Evolutionary conservation across 2,888 invertebrate genomes (phyloP).

Genomic region (Pycnomerus fuliginosus): DNA sequence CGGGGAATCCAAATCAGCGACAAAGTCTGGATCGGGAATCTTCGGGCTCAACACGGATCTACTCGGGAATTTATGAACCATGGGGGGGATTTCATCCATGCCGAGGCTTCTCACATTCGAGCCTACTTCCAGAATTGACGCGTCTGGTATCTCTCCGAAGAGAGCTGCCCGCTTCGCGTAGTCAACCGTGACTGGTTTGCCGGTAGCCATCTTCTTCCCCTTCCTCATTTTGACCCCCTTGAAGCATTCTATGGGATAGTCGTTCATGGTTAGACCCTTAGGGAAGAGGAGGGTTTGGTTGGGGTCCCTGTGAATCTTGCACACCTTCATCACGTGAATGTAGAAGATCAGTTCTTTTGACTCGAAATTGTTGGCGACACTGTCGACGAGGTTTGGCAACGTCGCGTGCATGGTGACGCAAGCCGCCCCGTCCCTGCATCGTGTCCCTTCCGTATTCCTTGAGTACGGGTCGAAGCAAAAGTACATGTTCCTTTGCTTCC

Average conservation of each 20-base stretch:
- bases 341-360: conserved; percentile 55
- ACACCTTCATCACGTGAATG: conserved; percentile 63
- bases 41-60: conserved; percentile 30
- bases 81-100: conserved; percentile 39
- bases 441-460: conserved; percentile 57
- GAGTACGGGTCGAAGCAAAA: conserved; percentile 68
- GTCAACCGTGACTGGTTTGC: conserved; percentile 44
- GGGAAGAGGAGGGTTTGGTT: conserved; percentile 41
- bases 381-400: conserved; percentile 58
- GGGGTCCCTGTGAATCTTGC: conserved; percentile 55
- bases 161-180: conserved; percentile 41
- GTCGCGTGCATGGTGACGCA: conserved; percentile 65
- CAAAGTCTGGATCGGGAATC: conserved; percentile 30
- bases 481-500: conserved; percentile 64
- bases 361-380: conserved; percentile 58
- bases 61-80: conserved; percentile 33
- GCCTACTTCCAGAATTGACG: conserved; percentile 42
- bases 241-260: conserved; percentile 43
- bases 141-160: conserved; percentile 39
- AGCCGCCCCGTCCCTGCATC: conserved; percentile 57
- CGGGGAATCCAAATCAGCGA: conserved; percentile 58
- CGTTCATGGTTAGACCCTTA: conserved; percentile 42
- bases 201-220: conserved; percentile 35
- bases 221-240: conserved; percentile 37
- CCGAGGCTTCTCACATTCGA: conserved; percentile 45